Evolutionary conservation across 2,113 vertebrate genomes (phyloP).

Genomic region (Sinosuthora webbiana): DNA sequence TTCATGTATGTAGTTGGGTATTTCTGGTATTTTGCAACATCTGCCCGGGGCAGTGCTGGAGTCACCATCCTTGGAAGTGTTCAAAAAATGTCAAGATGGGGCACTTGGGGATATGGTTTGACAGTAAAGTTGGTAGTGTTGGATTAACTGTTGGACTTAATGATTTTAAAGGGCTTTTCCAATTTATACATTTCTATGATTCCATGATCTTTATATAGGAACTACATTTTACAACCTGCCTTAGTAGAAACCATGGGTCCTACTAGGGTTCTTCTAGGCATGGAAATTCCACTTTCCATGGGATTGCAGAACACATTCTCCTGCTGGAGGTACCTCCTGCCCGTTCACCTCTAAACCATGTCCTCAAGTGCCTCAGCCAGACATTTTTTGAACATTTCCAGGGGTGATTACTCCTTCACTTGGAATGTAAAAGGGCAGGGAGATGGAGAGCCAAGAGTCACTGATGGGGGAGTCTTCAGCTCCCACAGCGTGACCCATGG

Average conservation of each 20-base stretch:
- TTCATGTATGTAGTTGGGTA: neutral
- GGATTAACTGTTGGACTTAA: neutral
- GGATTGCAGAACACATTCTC: neutral
- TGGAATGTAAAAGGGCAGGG: neutral
- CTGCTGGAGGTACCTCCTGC: neutral
- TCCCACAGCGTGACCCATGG: accelerated
- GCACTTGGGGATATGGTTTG: neutral
- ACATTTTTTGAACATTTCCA: accelerated
- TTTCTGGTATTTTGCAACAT: neutral
- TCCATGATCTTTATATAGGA: neutral
- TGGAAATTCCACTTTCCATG: neutral
- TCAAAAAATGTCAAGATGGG: neutral
- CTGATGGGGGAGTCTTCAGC: neutral
- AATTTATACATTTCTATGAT: accelerated
- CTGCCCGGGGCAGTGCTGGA: neutral
- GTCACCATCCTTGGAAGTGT: neutral
- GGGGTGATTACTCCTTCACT: neutral
- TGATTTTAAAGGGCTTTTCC: neutral
- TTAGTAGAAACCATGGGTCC: neutral
- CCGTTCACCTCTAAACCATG: accelerated
- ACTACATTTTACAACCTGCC: no score
- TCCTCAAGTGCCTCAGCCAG: neutral
- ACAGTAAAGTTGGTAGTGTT: neutral
- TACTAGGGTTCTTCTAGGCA: neutral
- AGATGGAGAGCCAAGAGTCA: neutral